Conservation (phyloP, 2,888 invertebrate species). For the Amaurobius ferox region DNA sequence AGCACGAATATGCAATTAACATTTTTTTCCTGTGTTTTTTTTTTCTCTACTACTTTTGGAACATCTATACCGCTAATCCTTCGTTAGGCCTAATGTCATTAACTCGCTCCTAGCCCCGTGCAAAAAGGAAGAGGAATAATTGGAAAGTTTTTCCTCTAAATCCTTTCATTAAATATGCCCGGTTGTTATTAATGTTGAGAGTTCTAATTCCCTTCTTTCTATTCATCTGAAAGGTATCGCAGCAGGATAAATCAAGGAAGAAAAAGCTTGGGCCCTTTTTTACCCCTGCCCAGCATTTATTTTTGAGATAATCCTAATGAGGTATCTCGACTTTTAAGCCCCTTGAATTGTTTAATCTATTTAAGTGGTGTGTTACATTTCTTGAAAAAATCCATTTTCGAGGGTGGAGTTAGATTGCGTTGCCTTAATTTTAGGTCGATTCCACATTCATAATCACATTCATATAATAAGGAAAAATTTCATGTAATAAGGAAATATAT, state of each 20-base stretch:
- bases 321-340: conserved; percentile 65
- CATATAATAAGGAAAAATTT: too few relatives aligned
- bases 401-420: neutral
- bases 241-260: conserved; percentile 41
- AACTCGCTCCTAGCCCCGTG: conserved; percentile 45
- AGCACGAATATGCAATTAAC: conserved; percentile 29
- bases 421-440: neutral
- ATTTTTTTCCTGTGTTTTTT: conserved; percentile 18
- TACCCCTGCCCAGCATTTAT: conserved; percentile 37
- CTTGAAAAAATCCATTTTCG: neutral
- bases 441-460: neutral
- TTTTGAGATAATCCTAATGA: conserved; percentile 67
- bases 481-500: too few relatives aligned
- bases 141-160: conserved; percentile 61
- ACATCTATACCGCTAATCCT: conserved; percentile 60
- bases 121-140: conserved; percentile 46
- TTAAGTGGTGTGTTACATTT: conserved; percentile 61
- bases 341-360: conserved; percentile 67
- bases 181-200: conserved; percentile 69
- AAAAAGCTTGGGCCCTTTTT: neutral
- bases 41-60: conserved; percentile 15
- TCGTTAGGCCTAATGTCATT: conserved; percentile 69
- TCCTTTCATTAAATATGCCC: conserved; percentile 71
- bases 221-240: conserved; percentile 48
- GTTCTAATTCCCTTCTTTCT: conserved; percentile 48